These are phyloP conservation scores for Diadumene lineata DNA, from an alignment of 92 coral and sea anemone genomes.

Conservation along the genomic window DNA sequence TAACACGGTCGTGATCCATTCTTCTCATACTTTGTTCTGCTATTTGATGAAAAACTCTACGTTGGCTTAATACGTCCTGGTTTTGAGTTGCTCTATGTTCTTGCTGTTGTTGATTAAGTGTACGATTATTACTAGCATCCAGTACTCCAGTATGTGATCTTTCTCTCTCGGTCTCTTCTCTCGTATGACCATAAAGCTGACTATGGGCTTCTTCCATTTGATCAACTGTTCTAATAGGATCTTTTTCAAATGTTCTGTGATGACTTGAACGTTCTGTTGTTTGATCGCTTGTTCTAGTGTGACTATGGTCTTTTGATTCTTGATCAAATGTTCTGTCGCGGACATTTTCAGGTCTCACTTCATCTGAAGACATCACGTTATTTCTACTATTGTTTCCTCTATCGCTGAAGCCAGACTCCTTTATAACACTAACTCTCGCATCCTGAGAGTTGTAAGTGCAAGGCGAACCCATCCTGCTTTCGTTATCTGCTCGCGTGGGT, in stretches of 20 bases:
- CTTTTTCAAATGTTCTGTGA: neutral
- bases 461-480: neutral
- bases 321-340: conserved; percentile 2
- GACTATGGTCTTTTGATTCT: neutral
- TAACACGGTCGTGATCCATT: conserved; percentile 10
- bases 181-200: neutral
- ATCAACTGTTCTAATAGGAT: neutral
- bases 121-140: too few relatives aligned
- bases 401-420: conserved; percentile 29
- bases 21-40: neutral
- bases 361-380: neutral
- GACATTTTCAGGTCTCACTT: neutral
- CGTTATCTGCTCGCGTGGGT: neutral
- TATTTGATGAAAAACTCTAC: neutral
- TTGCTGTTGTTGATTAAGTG: too few relatives aligned
- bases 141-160: conserved; percentile 13
- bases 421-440: conserved; percentile 21
- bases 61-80: too few relatives aligned
- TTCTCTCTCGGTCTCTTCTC: neutral
- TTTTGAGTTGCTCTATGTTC: too few relatives aligned
- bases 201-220: neutral
- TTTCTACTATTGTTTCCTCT: neutral
- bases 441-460: neutral
- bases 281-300: neutral
- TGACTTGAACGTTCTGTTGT: neutral